phyloP scores from a whole-genome alignment of 2,113 vertebrate genomes.

The Cairina moschata region DNA sequence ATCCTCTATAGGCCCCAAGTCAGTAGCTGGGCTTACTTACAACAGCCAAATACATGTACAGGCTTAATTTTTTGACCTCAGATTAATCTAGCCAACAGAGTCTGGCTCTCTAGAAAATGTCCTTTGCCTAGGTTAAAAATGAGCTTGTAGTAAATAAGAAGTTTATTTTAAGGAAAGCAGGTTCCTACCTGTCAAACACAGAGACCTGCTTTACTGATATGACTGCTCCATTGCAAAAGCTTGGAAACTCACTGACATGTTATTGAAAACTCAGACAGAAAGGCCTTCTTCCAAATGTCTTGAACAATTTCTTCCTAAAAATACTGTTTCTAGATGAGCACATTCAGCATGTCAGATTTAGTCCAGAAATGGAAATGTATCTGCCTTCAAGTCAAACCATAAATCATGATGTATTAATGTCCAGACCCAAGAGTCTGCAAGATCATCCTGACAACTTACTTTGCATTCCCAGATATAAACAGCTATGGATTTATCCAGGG shows the following conservation, averaged over 20 bases:
- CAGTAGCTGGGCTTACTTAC: background rate
- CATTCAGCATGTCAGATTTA: background rate
- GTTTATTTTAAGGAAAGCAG: background rate
- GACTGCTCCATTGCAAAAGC: background rate
- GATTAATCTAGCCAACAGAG: background rate
- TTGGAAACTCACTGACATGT: background rate
- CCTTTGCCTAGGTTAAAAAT: background rate
- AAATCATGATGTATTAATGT: background rate
- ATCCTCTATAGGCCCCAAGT: background rate
- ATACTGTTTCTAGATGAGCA: background rate
- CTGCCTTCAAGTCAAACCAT: background rate
- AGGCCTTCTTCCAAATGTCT: background rate
- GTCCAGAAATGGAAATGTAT: background rate
- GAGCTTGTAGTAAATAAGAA: background rate
- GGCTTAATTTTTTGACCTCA: background rate
- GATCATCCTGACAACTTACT: background rate
- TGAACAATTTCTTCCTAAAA: conserved; percentile 25
- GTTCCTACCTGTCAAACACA: background rate
- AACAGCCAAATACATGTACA: background rate
- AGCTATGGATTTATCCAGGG: background rate
- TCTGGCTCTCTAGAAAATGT: background rate
- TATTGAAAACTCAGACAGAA: background rate
- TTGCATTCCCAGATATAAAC: background rate
- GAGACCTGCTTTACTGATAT: background rate
- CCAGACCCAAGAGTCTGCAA: background rate